phyloP scores from a whole-genome alignment of 2,113 vertebrate species.

The Pluvialis apricaria region DNA sequence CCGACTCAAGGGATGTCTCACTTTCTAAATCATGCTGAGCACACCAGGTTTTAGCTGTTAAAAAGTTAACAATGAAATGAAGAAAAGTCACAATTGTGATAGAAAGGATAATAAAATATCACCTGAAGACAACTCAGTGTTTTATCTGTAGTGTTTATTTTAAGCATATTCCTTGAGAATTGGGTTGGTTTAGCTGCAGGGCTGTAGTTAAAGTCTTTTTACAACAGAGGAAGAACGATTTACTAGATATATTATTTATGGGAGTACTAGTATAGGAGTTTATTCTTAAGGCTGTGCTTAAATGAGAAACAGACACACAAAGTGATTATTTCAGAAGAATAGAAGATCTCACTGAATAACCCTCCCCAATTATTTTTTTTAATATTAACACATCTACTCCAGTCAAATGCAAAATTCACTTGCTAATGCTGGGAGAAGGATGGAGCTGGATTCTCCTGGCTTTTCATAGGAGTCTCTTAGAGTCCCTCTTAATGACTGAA shows the following conservation, averaged over 20 bases:
- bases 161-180: not conserved
- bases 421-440: not conserved
- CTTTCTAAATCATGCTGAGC: conserved; percentile 21
- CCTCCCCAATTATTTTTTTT: not conserved
- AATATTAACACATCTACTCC: not conserved
- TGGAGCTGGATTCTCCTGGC: not conserved
- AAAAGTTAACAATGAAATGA: not conserved
- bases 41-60: not conserved
- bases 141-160: conserved; percentile 23
- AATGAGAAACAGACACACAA: not conserved
- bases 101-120: conserved; percentile 18
- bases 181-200: not conserved
- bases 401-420: not conserved
- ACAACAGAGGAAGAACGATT: not conserved
- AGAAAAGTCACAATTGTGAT: conserved; percentile 25
- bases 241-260: not conserved
- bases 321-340: not conserved
- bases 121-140: conserved; percentile 40
- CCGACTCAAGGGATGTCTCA: not conserved
- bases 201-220: not conserved
- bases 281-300: not conserved
- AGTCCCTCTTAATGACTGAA: not conserved
- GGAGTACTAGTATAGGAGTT: not conserved
- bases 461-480: not conserved
- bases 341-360: not conserved